Base-by-base conservation (phyloP, 2,888 invertebrate genomes). In the Mesoligia furuncula region DNA sequence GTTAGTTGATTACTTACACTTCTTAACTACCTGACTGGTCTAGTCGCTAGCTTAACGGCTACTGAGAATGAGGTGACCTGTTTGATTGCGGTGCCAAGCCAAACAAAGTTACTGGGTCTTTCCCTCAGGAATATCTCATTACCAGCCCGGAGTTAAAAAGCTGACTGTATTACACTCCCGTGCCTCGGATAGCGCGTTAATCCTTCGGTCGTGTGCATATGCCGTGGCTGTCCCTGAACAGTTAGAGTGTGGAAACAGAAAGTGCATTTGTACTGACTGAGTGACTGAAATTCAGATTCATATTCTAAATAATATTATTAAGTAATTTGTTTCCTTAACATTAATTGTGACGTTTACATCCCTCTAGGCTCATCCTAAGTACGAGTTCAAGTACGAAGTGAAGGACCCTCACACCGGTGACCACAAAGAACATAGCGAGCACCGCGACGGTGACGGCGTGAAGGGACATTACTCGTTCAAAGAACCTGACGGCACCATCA, bases 321-420 rank as follows among this genome's bases (percentile, higher is more conserved):
- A 24, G 24, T 51, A 24, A 24, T 51, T 20, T 20, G 1, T 51
- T 20, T 0, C 7, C 54, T 54, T 54, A 4, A 54, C 11, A 24
- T 13, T 54, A 31, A 75, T 62, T 1, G 0, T 24, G 5, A 9
- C 3, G 1, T 57, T n/a, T 57, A n/a, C n/a, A 59, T 64, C 15
- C 13, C 13, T 72, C 20, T 79, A 93, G 93, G 86, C 91, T 27
- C 88, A 91, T 78, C 91, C 93, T 13, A 92, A 93, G 77, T 93
- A 93, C 83, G 92, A 92, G 75, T 96, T 94, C 88, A 94, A 93
- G 85, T 97, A 97, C 87, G 94, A 95, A 76, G 97, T 97, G 48
- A 90, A 94, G 66, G 96, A 97, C 87, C 93, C 92, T 20, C 95
- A 96, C 89, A 97, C 97, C 73, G 95, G 95, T 57, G 97, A 97